Base-by-base conservation (phyloP, 2,888 invertebrate species). In the Nyleta sp. region DNA sequence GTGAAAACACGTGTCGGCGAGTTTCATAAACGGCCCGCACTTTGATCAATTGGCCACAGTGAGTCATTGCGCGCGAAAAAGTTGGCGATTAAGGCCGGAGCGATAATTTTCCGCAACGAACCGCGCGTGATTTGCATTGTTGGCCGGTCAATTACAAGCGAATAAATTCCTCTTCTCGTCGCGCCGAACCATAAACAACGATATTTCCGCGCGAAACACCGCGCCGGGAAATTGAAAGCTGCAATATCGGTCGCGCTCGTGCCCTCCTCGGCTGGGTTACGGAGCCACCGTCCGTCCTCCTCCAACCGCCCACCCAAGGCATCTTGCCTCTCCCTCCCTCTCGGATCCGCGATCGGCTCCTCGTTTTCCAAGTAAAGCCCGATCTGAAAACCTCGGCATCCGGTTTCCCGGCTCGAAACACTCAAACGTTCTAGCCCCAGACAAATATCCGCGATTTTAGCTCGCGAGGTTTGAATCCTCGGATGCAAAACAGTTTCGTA, bases 221-320 rank as follows among this genome's bases (percentile, higher is more conserved):
- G 10, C 5, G 46, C 24, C 55, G 50, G 64, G 38, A 72, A 64
- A 72, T 64, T 72, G 64, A 64, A 72, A 72, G 72, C 73, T 50
- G 57, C 59, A 59, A 65, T 48, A 59, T 73, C 44, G 65, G 57
- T 59, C 44, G 65, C 64, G 65, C 59, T 57, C 35, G 73, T 65
- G 59, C 73, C 74, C 67, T 70, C 70, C 65, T 65, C 35, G 35
- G 42, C 42, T 20, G 44, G 31, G 38, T 67, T 52, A 60, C 67
- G 50, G 52, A 48, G 53, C 20, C 65, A 38, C 38, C 8, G 17
- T 50, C 5, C 55, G 13, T 59, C 67, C 22, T 35, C 5, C 3
- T 48, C 50, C 18, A 10, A 13, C 28, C 28, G 13, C 20, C 5
- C 8, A 11, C 0, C 3, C 28, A 4, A 11, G 3, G 1, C 31